These are phyloP conservation scores for Acipenser ruthenus DNA, from an alignment of 2,797 vertebrate genomes.

Conservation along the genomic window DNA sequence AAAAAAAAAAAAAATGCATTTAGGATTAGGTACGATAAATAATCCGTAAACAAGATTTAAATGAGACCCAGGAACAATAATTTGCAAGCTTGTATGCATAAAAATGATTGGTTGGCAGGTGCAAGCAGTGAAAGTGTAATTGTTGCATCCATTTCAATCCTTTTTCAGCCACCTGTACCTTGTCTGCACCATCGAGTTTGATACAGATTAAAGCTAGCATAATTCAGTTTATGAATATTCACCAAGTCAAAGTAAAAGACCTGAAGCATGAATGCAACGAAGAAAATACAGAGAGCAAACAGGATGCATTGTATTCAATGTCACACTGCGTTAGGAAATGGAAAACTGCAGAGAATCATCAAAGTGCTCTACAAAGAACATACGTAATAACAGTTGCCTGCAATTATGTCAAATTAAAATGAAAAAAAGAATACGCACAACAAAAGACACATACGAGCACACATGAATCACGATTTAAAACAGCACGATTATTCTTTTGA, in stretches of 20 bases:
- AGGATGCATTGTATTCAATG: slow-evolving; percentile 15
- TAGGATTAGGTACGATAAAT: too few relatives aligned
- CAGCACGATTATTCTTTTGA: slow-evolving; percentile 19
- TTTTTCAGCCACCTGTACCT: slow-evolving; percentile 26
- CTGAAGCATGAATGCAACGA: neutral
- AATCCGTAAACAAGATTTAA: neutral
- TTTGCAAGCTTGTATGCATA: slow-evolving; percentile 1
- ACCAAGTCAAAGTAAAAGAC: neutral
- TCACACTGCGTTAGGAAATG: slow-evolving; percentile 14
- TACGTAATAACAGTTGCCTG: slow-evolving; percentile 13
- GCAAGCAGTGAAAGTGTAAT: slow-evolving; percentile 12
- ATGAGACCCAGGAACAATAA: neutral
- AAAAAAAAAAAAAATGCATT: too few relatives aligned
- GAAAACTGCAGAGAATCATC: slow-evolving; percentile 22
- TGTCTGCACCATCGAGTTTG: slow-evolving; percentile 6
- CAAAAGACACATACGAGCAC: neutral
- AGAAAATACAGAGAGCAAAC: slow-evolving; percentile 21
- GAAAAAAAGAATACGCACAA: slow-evolving; percentile 13
- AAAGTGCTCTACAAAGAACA: slow-evolving; percentile 14
- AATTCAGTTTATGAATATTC: slow-evolving; percentile 22
- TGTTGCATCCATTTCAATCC: slow-evolving; percentile 9
- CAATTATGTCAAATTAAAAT: slow-evolving; percentile 21
- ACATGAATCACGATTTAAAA: slow-evolving; percentile 14
- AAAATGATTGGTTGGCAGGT: slow-evolving; percentile 20
- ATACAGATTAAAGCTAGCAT: slow-evolving; percentile 24